A percentile compares a stretch with the other conserved stretches of the same genome.
phyloP scores from a whole-genome alignment of 92 coral and sea anemone species.

The Heteractis magnifica region DNA sequence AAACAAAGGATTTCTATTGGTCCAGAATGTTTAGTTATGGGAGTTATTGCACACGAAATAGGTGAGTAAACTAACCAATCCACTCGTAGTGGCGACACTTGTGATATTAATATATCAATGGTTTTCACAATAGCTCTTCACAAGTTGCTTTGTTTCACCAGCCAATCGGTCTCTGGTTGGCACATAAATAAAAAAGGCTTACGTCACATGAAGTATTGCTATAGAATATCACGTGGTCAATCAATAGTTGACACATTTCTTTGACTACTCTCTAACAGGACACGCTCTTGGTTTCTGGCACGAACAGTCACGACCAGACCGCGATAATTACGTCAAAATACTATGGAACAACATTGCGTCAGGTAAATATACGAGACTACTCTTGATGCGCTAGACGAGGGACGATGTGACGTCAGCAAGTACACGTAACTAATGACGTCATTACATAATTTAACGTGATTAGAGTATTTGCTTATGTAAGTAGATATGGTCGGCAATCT shows the following conservation, averaged over 20 bases:
- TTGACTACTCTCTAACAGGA: not conserved
- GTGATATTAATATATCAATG: not conserved
- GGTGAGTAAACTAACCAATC: conserved; percentile 11
- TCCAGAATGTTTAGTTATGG: conserved; percentile 21
- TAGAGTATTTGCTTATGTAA: too few species aligned
- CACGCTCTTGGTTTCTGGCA: conserved; percentile 37
- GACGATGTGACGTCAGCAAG: not conserved
- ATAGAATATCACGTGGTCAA: not conserved
- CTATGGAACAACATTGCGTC: conserved; percentile 19
- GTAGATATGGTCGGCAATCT: too few species aligned
- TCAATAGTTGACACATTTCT: not conserved
- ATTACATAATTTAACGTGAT: not conserved
- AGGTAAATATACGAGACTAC: not conserved
- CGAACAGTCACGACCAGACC: conserved; percentile 33
- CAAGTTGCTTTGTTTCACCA: too few species aligned
- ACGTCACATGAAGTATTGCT: not conserved
- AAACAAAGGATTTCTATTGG: conserved; percentile 49
- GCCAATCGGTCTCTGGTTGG: too few species aligned
- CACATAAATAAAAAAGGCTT: too few species aligned
- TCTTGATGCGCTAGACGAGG: not conserved
- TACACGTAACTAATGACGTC: not conserved
- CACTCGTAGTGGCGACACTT: too few species aligned
- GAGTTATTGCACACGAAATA: conserved; percentile 39
- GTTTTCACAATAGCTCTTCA: not conserved
- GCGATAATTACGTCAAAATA: conserved; percentile 18